phyloP scores from a whole-genome alignment of 2,113 vertebrate species.

The Ophthalmolycus amberensis region DNA sequence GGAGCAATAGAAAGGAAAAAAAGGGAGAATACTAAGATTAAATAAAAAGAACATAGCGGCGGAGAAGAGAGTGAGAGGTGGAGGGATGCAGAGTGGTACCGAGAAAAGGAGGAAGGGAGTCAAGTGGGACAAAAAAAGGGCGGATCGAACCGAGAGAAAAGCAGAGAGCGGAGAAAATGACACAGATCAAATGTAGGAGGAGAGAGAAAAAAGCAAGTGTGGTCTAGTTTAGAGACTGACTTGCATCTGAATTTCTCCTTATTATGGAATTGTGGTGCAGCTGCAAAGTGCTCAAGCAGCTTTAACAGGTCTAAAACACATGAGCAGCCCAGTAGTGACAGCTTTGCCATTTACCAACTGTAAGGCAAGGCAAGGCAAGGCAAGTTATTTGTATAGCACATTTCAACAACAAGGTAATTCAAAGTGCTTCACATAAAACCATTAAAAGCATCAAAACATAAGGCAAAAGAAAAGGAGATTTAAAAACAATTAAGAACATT shows the following conservation, averaged over 20 bases:
- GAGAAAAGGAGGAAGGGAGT: conserved; percentile 7
- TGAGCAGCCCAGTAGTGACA: conserved; percentile 3
- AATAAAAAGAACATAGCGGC: not conserved
- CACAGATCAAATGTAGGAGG: not conserved
- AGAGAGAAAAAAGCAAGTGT: not conserved
- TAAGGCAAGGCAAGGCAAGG: not conserved
- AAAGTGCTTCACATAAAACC: too few relatives aligned
- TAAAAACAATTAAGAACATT: too few relatives aligned
- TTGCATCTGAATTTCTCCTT: conserved; percentile 5
- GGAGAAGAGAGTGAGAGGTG: conserved; percentile 1
- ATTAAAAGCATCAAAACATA: too few relatives aligned
- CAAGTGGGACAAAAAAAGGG: conserved; percentile 3
- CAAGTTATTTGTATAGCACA: too few relatives aligned
- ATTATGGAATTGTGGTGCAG: not conserved
- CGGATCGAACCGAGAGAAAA: not conserved
- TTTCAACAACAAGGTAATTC: too few relatives aligned
- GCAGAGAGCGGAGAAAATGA: not conserved
- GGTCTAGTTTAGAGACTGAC: not conserved
- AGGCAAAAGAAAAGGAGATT: too few relatives aligned
- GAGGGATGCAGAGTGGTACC: not conserved
- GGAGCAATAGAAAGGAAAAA: conserved; percentile 8
- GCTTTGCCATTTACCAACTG: conserved; percentile 29
- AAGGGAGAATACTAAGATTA: conserved; percentile 24
- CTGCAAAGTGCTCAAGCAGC: conserved; percentile 10
- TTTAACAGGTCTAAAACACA: conserved; percentile 16